These are phyloP conservation scores for Sylvietta virens DNA, from an alignment of 2,113 vertebrate genomes.

Conservation along the genomic window DNA sequence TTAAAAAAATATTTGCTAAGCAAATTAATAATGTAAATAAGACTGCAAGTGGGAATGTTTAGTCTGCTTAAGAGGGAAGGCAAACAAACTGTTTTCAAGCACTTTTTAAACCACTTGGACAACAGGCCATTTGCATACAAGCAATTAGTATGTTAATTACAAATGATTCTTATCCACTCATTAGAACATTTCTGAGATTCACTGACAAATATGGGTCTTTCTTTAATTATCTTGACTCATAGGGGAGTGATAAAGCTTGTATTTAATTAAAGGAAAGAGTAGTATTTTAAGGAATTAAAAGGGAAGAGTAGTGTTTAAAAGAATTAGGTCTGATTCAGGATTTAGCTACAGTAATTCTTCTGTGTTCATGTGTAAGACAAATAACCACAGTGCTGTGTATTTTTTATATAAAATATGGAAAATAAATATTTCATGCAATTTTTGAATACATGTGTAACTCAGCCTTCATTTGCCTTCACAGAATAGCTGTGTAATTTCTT, in stretches of 20 bases:
- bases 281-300: not conserved
- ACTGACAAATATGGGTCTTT: constrained; percentile 14
- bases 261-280: constrained; percentile 19
- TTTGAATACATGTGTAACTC: not conserved
- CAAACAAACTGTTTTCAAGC: constrained; percentile 71
- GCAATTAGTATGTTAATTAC: constrained; percentile 72
- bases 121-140: constrained; percentile 61
- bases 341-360: not conserved
- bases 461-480: not conserved
- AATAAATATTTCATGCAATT: not conserved
- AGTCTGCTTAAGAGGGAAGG: constrained; percentile 60
- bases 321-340: not conserved
- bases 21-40: constrained; percentile 80
- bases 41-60: constrained; percentile 60
- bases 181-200: constrained; percentile 49
- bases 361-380: not conserved
- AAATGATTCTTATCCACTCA: constrained; percentile 50
- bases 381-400: not conserved
- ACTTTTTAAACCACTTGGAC: constrained; percentile 68
- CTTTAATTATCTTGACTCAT: constrained; percentile 41
- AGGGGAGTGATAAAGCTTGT: not conserved
- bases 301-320: not conserved
- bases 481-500: not conserved
- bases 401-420: not conserved
- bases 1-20: constrained; percentile 67